These are phyloP conservation scores for Onthophagus sagittarius DNA, from an alignment of 2,888 invertebrate genomes.

Conservation along the genomic window DNA sequence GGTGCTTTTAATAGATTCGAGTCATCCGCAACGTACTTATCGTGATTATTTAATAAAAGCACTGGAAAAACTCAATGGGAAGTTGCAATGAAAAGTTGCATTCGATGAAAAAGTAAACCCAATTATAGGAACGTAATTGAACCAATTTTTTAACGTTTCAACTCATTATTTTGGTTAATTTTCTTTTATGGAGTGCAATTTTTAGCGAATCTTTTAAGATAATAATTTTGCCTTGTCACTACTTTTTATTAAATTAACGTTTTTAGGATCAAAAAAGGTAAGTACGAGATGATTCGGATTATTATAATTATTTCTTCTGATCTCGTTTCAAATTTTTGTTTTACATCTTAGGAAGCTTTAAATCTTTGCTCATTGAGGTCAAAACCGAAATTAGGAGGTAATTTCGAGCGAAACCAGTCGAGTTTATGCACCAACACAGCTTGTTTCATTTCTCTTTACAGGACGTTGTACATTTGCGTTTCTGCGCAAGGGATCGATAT, in stretches of 20 bases:
- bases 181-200: neutral
- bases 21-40: neutral
- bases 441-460: constrained; percentile 34
- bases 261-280: no score
- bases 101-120: no score
- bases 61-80: neutral
- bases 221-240: neutral
- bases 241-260: neutral
- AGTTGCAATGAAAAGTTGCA: no score
- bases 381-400: neutral
- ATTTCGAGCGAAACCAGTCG: neutral
- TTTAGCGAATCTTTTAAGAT: neutral
- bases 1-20: neutral
- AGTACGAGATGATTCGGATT: no score
- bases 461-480: constrained; percentile 36
- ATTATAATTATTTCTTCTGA: no score
- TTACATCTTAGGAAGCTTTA: neutral
- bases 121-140: no score
- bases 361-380: neutral
- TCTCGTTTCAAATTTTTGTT: neutral
- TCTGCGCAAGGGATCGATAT: constrained; percentile 46
- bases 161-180: neutral
- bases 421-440: constrained; percentile 30
- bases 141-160: neutral
- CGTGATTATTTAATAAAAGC: neutral